Base-by-base conservation (phyloP, 1,140 invertebrate species). In the Tetragonula clypearis region DNA sequence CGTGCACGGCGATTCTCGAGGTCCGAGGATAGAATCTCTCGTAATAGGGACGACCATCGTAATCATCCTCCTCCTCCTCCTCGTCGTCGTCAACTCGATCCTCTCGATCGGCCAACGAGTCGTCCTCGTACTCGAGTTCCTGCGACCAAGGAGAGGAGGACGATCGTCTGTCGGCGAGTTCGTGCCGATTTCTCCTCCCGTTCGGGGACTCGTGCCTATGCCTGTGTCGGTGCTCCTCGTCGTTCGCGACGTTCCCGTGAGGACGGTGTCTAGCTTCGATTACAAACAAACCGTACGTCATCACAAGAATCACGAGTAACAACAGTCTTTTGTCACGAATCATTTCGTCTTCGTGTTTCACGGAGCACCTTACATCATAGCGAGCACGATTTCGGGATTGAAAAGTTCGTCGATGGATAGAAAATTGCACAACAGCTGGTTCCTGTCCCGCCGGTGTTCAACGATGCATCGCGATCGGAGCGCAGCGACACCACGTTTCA, bases 151-250 rank as follows among this genome's bases (percentile, higher is more conserved):
- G 9, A 49, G 41, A 49, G 9, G 81, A n/a, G 9, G 81, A n/a
- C 3, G 78, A 41, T 79, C 77, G 65, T 65, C 87, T 87, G 65
- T 91, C 90, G 23, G 86, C 85, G 19, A 81, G 30, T 3, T 87
- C 83, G 30, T 87, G 86, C 4, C 83, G 82, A 56, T 87, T 87
- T 17, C 86, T 87, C 8, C 86, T 65, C 11, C 76, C 60, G n/a
- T 12, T 17, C 56, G 86, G 79, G 76, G 93, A 91, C 41, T 90
- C 89, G 86, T 94, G 93, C 35, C 93, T 87, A 62, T 93, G 93
- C n/a, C 92, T 89, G 30, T 89, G 88, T 62, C 85, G 69, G 60
- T 79, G 87, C 49, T 78, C 78, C 71, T 88, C 49, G 77, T 81
- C 79, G 49, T 49, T 65, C 2, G 65, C 30, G 23, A 60, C 21